Base-by-base conservation (phyloP, 37 sponge, comb jelly and placozoan genomes). In the Lycopodina hypogea region DNA sequence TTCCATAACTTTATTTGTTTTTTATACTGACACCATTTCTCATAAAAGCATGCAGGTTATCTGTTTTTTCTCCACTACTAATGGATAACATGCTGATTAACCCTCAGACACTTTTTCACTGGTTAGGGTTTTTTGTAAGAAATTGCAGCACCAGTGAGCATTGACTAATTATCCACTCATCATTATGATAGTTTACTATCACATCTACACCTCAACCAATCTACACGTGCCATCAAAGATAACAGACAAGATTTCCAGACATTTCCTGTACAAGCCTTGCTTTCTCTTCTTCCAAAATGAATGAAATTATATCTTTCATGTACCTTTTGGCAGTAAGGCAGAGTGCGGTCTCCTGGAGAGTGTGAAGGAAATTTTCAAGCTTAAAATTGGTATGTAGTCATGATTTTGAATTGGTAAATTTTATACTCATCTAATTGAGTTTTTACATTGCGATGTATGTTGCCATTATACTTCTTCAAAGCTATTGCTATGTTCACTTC, bases 241-340 rank as follows among this genome's bases (percentile, higher is more conserved):
- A 53, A 53, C 55, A 53, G 55, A 53, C 17, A 53, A 53, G 17
- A 19, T 53, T 53, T 53, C 55, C 55, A 53, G 55, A 53, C 17
- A 53, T 53, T 19, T 53, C 55, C 55, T 53, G 17, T 53, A 53
- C 12, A 53, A 53, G 55, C 55, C 55, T 53, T 19, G 55, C 12
- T 53, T 53, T 53, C 17, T 53, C 55, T 53, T 53, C 55, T 53
- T 17, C 52, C 18, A 45, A 41, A 75, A 83, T 67, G 51, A 83
- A 83, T 42, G 83, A 76, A 35, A 81, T 72, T 4, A 58, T 32
- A 62, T 81, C 82, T 21, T 28, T n/a, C n/a, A n/a, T n/a, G n/a
- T n/a, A n/a, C n/a, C n/a, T 52, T 41, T 34, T 7, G 34, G 58
- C 72, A 15, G 72, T 26, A 6, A 71, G 42, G 37, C 64, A 29